Evolutionary conservation across 2,113 vertebrate species (phyloP), one percentile per base, ranked within the genome.

Genomic region (Phoxinus phoxinus): DNA sequence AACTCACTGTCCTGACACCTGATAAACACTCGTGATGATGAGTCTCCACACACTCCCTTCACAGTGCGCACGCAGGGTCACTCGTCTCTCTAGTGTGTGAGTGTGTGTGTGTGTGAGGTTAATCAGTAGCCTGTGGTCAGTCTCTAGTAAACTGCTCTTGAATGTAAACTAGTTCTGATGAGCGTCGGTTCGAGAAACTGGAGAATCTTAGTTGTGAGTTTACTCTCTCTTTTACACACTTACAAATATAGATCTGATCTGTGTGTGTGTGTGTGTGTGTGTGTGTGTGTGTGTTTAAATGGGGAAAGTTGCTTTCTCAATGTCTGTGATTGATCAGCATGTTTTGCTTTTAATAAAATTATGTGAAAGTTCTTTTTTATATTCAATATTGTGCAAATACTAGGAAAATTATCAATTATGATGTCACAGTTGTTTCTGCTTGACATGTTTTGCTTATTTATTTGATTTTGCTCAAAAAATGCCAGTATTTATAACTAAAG

Each of bases 71-170:
- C 53, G 6, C 30, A 3, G 19, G 17, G 3, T 4, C 65, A 10
- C 65, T 7, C 37, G 37, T 37, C 37, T 37, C 37, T 37, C 37
- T 6, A 1, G 37, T 37, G 6, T 94, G 92, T 95, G 94, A 94
- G 91, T 86, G 65, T 75, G 83, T 67, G 48, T 95, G 12, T 30
- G 19, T 7, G 59, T 25, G 79, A 91, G 93, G 95, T 95, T 96
- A 95, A 96, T 96, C 89, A 95, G 93, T 95, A 94, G 85, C 56
- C 83, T 87, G 74, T 77, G 35, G 76, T 90, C 87, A 73, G 71
- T 44, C 73, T 90, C 92, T 93, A 94, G 93, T 94, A 91, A 92
- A 91, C 90, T 63, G 61, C 91, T 77, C 59, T 63, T 81, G 85
- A 88, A 88, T 82, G 30, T 32, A 35, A 15, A 15, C 83, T 88